Percentiles rank a stretch among this genome's conserved stretches.
Conservation (phyloP, 2,113 vertebrate genomes). For the Opisthocomus hoazin region DNA sequence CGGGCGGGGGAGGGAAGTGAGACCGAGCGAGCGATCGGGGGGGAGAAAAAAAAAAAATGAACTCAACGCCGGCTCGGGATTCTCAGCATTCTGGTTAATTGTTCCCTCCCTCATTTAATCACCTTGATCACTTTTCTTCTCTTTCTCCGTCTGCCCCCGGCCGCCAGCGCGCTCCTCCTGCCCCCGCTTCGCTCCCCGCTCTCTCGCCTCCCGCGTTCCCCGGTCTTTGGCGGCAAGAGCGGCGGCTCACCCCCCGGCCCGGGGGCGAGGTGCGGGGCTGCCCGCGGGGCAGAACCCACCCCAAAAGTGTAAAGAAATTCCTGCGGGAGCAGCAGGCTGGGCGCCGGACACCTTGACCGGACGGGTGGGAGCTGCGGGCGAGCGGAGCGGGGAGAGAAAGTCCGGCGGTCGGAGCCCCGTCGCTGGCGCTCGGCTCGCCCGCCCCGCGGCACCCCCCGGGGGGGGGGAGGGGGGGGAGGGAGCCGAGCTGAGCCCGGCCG, state of each 20-base stretch:
- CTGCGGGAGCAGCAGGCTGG: slow-evolving; percentile 62
- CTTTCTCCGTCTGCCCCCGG: neutral
- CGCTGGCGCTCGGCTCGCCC: neutral
- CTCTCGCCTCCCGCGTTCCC: slow-evolving; percentile 41
- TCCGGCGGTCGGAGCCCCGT: neutral
- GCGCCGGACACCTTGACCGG: slow-evolving; percentile 58
- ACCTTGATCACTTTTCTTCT: slow-evolving; percentile 48
- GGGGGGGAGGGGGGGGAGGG: neutral
- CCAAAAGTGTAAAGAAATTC: slow-evolving; percentile 46
- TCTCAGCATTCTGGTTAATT: neutral
- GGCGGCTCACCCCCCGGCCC: neutral
- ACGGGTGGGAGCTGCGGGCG: neutral
- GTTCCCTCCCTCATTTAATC: neutral
- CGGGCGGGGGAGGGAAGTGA: neutral
- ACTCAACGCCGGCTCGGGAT: neutral
- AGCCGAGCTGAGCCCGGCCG: neutral
- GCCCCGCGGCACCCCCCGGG: neutral
- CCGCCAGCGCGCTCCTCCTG: neutral
- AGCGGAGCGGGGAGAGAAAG: slow-evolving; percentile 28
- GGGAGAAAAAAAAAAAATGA: neutral
- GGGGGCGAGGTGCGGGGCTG: neutral
- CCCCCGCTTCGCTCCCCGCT: slow-evolving; percentile 27
- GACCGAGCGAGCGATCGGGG: neutral
- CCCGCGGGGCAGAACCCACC: neutral
- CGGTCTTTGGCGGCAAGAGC: slow-evolving; percentile 47